Evolutionary conservation across 2,888 invertebrate genomes (phyloP).

Genomic region (Rotaria socialis): DNA sequence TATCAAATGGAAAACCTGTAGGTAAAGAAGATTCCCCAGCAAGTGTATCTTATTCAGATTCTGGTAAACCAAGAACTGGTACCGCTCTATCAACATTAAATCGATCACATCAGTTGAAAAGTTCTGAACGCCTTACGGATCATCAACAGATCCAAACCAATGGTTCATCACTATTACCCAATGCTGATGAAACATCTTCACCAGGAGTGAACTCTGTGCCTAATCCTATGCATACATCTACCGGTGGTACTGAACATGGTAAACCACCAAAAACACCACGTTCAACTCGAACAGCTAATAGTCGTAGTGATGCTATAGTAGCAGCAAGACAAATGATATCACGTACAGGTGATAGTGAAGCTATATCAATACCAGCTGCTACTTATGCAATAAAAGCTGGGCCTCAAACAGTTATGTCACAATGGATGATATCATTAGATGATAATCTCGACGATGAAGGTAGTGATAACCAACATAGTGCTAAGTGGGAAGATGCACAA

Average conservation of each 20-base stretch:
- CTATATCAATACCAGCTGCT: conserved; percentile 42
- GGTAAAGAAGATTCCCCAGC: conserved; percentile 32
- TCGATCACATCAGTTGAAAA: not conserved
- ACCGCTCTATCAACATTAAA: not conserved
- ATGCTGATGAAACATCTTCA: not conserved
- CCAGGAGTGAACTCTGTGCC: not conserved
- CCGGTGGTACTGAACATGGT: conserved; percentile 18
- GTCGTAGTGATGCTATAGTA: conserved; percentile 7
- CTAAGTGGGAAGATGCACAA: conserved; percentile 35
- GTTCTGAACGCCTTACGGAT: conserved; percentile 15
- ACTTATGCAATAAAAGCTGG: conserved; percentile 46
- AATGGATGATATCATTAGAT: conserved; percentile 46
- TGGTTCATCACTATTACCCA: not conserved
- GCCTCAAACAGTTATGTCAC: conserved; percentile 45
- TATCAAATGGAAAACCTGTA: not conserved
- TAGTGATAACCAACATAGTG: conserved; percentile 33
- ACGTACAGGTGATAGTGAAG: conserved; percentile 41
- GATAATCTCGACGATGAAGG: conserved; percentile 40
- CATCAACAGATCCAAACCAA: not conserved
- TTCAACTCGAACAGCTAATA: not conserved
- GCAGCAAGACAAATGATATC: not conserved
- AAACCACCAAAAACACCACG: conserved; percentile 36
- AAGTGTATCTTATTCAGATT: not conserved
- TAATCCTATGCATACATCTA: not conserved
- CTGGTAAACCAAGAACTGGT: not conserved